Conservation (phyloP, 2,113 vertebrate genomes). For the Henicopernis longicauda region DNA sequence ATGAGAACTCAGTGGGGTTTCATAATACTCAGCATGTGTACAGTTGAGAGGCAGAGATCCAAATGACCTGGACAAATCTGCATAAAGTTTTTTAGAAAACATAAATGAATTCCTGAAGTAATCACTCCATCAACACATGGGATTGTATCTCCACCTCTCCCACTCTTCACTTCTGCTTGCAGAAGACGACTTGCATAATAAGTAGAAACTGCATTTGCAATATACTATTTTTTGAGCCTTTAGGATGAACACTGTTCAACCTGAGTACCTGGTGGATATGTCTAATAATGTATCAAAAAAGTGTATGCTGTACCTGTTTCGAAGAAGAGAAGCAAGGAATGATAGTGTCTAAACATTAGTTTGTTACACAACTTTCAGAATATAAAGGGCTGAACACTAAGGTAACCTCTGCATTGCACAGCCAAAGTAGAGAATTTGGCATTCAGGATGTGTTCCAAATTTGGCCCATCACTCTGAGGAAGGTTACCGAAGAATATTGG, state of each 20-base stretch:
- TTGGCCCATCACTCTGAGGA: background rate
- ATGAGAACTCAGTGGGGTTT: background rate
- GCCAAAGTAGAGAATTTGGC: background rate
- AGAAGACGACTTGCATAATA: conserved; percentile 45
- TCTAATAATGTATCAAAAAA: conserved; percentile 45
- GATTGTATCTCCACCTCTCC: conserved; percentile 57
- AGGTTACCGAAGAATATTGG: background rate
- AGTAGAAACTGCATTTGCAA: conserved; percentile 18
- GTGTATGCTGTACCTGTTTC: background rate
- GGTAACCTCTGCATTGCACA: background rate
- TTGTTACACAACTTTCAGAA: background rate
- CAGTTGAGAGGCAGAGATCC: conserved; percentile 13
- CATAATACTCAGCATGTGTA: conserved; percentile 9
- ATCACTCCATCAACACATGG: conserved; percentile 52
- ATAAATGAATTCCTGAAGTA: conserved; percentile 40
- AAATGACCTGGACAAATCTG: conserved; percentile 46
- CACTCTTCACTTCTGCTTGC: conserved; percentile 54
- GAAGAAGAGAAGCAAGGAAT: background rate
- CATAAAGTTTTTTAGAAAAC: conserved; percentile 23
- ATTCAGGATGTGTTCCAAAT: background rate
- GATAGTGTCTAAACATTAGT: background rate
- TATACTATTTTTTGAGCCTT: conserved; percentile 25
- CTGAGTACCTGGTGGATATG: conserved; percentile 34
- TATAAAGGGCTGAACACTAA: background rate
- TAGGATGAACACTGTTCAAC: conserved; percentile 9